A percentile compares a stretch with the other conserved stretches of the same genome.
Evolutionary conservation across 2,113 vertebrate species (phyloP).

Genomic region (Equus quagga): DNA sequence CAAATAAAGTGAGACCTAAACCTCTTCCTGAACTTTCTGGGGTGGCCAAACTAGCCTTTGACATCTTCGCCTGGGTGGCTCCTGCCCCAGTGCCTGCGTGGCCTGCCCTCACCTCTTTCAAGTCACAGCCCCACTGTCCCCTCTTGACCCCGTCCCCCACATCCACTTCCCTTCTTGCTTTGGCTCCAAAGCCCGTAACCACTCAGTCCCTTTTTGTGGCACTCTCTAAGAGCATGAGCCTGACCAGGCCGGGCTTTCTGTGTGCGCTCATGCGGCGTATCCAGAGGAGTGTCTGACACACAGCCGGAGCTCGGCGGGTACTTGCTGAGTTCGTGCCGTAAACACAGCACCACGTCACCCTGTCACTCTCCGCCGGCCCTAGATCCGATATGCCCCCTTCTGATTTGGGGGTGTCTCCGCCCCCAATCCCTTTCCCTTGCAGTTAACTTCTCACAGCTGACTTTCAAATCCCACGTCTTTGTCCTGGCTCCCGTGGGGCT

Average conservation of each 20-base stretch:
- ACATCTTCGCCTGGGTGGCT: fast-evolving
- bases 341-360: fast-evolving
- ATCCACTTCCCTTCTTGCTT: background rate
- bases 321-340: fast-evolving
- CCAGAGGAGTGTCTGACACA: fast-evolving
- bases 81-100: fast-evolving
- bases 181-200: background rate
- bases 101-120: background rate
- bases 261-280: no score
- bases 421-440: background rate
- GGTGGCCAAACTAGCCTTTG: background rate
- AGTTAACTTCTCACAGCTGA: background rate
- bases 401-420: background rate
- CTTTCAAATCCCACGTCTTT: background rate
- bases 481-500: fast-evolving
- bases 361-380: fast-evolving
- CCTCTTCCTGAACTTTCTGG: background rate
- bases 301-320: background rate
- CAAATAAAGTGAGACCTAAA: background rate
- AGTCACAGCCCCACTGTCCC: background rate
- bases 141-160: fast-evolving
- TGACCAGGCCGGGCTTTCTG: fast-evolving
- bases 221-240: background rate
- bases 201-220: fast-evolving
- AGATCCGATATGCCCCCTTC: fast-evolving